phyloP scores from a whole-genome alignment of 2,113 vertebrate genomes.

The Chamaea fasciata region DNA sequence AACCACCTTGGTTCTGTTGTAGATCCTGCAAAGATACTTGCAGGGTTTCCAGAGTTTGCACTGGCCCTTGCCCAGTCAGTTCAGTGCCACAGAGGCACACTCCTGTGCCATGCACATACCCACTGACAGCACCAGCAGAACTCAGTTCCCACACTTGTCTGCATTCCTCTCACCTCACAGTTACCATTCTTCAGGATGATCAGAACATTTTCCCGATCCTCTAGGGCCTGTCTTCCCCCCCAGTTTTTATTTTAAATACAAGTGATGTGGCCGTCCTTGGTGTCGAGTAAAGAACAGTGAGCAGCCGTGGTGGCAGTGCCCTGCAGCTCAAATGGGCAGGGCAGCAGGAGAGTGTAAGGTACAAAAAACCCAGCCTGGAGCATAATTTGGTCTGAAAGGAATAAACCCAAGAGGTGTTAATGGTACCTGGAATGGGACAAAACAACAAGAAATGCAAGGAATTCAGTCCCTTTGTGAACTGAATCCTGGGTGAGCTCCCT shows the following conservation, averaged over 20 bases:
- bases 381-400: background rate
- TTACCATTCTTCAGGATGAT: background rate
- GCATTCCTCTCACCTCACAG: background rate
- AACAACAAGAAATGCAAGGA: background rate
- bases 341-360: fast-evolving
- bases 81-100: background rate
- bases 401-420: background rate
- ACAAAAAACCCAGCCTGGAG: background rate
- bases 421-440: background rate
- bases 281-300: background rate
- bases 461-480: background rate
- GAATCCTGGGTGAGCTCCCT: background rate
- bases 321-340: background rate
- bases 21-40: background rate
- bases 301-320: fast-evolving
- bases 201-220: background rate
- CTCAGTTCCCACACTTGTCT: background rate
- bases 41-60: background rate
- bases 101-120: fast-evolving
- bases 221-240: background rate
- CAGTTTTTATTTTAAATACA: background rate
- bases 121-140: fast-evolving
- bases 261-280: background rate
- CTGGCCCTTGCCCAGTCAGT: too few species aligned
- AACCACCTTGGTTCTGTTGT: background rate